These are phyloP conservation scores for Cotesia chilonis DNA, from an alignment of 1,140 invertebrate genomes.

Conservation along the genomic window DNA sequence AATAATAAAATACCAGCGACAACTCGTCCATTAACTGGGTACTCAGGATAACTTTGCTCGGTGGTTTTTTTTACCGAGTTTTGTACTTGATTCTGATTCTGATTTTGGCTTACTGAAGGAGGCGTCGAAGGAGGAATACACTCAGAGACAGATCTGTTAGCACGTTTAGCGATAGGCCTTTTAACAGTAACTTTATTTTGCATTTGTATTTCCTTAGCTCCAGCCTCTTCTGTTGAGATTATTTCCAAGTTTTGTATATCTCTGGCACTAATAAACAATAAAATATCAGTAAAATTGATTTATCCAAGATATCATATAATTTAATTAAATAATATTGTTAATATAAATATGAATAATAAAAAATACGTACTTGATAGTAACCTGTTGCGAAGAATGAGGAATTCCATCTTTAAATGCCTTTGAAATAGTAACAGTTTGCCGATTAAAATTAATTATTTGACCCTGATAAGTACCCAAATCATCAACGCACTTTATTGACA, in stretches of 20 bases:
- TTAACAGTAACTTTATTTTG: constrained; percentile 67
- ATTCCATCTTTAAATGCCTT: constrained; percentile 85
- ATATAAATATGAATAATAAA: neutral
- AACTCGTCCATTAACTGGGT: constrained; percentile 55
- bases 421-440: constrained; percentile 75
- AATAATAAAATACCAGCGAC: constrained; percentile 42
- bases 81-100: constrained; percentile 35
- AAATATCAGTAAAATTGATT: constrained; percentile 9
- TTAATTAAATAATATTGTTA: constrained; percentile 18
- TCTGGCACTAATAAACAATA: constrained; percentile 62
- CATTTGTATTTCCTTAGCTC: constrained; percentile 47
- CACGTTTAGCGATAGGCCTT: constrained; percentile 68
- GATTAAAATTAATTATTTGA: constrained; percentile 78
- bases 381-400: constrained; percentile 69
- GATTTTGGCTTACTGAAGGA: constrained; percentile 25
- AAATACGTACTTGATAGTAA: constrained; percentile 67
- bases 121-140: constrained; percentile 50
- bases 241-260: constrained; percentile 72
- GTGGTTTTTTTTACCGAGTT: constrained; percentile 44
- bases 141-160: constrained; percentile 65
- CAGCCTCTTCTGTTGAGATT: constrained; percentile 66
- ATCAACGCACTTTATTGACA: constrained; percentile 80
- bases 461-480: constrained; percentile 79
- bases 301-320: neutral
- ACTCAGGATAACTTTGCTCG: constrained; percentile 43